phyloP scores from a whole-genome alignment of 2,888 invertebrate species.

The Tenodera sinensis region DNA sequence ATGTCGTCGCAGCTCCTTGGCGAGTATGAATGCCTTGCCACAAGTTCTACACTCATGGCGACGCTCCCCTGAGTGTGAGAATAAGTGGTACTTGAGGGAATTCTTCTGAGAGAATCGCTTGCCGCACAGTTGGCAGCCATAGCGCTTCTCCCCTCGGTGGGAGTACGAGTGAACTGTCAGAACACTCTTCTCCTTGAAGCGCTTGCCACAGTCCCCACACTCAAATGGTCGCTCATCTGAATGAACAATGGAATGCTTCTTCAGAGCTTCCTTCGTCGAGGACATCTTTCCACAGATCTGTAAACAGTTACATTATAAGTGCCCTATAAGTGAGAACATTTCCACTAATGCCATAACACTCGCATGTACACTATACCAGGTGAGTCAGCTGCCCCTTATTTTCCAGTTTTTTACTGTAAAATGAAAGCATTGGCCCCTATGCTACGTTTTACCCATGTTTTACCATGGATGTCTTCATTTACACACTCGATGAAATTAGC shows the following conservation, averaged over 20 bases:
- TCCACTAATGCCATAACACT: too few relatives aligned
- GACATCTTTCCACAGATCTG: not conserved
- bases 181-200: not conserved
- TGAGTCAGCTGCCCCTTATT: too few relatives aligned
- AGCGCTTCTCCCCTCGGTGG: not conserved
- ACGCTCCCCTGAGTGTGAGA: not conserved
- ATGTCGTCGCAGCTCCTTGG: not conserved
- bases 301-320: not conserved
- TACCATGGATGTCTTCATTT: too few relatives aligned
- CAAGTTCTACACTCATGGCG: not conserved
- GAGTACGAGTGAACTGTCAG: not conserved
- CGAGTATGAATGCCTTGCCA: not conserved
- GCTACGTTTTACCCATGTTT: too few relatives aligned
- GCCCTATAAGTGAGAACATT: too few relatives aligned
- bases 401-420: too few relatives aligned
- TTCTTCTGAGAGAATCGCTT: not conserved
- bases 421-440: too few relatives aligned
- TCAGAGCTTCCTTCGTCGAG: not conserved
- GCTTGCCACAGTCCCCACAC: not conserved
- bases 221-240: not conserved
- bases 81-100: not conserved
- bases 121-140: not conserved
- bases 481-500: too few relatives aligned
- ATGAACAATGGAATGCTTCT: not conserved
- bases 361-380: too few relatives aligned